Base-by-base conservation (phyloP, 92 coral and sea anemone genomes). In the Epizoanthus rinbou region DNA sequence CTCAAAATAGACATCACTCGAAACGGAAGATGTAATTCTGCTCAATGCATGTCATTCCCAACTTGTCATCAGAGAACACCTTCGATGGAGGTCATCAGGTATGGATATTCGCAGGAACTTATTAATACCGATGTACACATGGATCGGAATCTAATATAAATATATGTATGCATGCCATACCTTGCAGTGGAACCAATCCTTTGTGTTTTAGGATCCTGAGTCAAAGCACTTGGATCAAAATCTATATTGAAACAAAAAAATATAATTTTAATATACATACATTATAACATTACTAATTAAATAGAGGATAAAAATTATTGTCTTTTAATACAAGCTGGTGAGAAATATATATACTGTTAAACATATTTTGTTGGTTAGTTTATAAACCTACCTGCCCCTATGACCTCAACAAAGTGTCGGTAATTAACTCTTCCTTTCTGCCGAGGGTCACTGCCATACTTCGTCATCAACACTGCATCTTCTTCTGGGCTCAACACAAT, bases 381-480 rank as follows among this genome's bases (percentile, higher is more conserved):
- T 25, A 25, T 7, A 14, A 70, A 69, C 39, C 6, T 68, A 88
- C 98, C 94, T 92, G 98, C 94, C 37, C 95, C 98, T 79, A 95
- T 91, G 19, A 94, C 97, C 23, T 94, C 95, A 86, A 95, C 94
- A 79, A 95, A 95, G 75, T 85, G 86, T 47, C 96, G 82, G 79
- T 95, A 95, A 86, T 90, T 91, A 58, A 95, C 98, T 97, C 89
- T 90, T 47, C 95, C 98, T 76, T 84, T 87, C 73, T 92, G 98
- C 68, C 92, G 92, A n/a, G 98, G 93, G 64, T 95, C 97, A 71
- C 88, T 91, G 73, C 98, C 95, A 87, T 95, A 95, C 80, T 93
- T 95, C 25, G 91, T 85, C 86, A 95, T 88, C 86, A 95, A 75
- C 15, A 88, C 82, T 14, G 85, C 64, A 57, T 94, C 93, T 79